Base-by-base conservation (phyloP, 2,888 invertebrate genomes). In the Heteromyza rotundicornis region DNA sequence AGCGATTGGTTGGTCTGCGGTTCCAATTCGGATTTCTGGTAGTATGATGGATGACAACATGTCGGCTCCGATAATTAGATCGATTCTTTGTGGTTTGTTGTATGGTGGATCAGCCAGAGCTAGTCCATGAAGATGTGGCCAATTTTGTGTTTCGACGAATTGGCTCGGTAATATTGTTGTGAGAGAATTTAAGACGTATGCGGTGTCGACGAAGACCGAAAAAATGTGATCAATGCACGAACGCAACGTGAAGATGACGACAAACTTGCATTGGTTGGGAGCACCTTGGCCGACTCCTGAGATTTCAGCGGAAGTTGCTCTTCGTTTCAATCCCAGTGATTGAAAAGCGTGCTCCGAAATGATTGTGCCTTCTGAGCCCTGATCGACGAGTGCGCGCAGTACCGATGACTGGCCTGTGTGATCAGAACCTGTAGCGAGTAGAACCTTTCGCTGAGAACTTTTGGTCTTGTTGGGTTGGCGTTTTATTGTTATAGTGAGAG, bases 341-440 rank as follows among this genome's bases (percentile, higher is more conserved):
- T 62, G 62, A 22, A 59, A 24, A 2, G 27, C 62, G 10, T 49
- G 12, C 35, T 62, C 59, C 12, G 62, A 59, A 14, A 62, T 55
- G 19, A 55, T 22, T n/a, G 55, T 57, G 2, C 50, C 58, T 50
- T 55, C 58, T 2, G 59, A 62, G 12, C 62, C 58, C 27, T 58
- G 55, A 32, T 62, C 62, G 27, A 27, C 10, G 27, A 27, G 27
- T 7, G 27, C 27, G 27, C 10, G 10, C 8, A 55, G 16, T 16
- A 53, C 10, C n/a, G 14, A 24, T 3, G 54, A 50, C 16, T 55
- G 40, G n/a, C 35, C 22, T 8, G 53, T 49, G 47, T 14, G 19
- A 44, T 56, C 59, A 47, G 50, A 23, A 16, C 52, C 47, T 1
- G 56, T 59, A 5, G 56, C 59, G 2, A 63, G 56, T 14, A 59